A percentile compares a stretch with the other conserved stretches of the same genome.
These are phyloP conservation scores for Chrysomallon squamiferum DNA, from an alignment of 1,140 invertebrate genomes.

Conservation along the genomic window DNA sequence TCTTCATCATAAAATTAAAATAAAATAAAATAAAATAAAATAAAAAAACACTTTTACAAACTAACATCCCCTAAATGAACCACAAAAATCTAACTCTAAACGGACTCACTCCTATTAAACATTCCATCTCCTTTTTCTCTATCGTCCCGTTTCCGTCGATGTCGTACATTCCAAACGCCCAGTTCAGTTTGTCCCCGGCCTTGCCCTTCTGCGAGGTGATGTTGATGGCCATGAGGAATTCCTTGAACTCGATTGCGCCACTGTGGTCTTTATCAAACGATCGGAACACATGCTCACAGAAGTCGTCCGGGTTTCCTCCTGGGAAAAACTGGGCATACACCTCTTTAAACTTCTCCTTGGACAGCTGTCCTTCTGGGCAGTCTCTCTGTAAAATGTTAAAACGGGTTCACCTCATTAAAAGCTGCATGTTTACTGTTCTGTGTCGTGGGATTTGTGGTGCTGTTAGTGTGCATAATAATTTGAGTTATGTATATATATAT, in stretches of 20 bases:
- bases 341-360: constrained; percentile 98
- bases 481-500: too few relatives aligned
- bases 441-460: too few relatives aligned
- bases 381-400: constrained; percentile 86
- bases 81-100: too few relatives aligned
- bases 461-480: too few relatives aligned
- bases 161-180: constrained; percentile 97
- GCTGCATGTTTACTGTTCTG: too few relatives aligned
- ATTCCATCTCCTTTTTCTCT: constrained; percentile 84
- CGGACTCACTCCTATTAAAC: constrained; percentile 70
- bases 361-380: constrained; percentile 96
- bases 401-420: too few relatives aligned
- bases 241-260: constrained; percentile 68
- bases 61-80: too few relatives aligned
- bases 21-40: too few relatives aligned
- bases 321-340: constrained; percentile 97
- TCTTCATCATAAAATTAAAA: too few relatives aligned
- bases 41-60: too few relatives aligned
- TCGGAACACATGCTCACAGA: constrained; percentile 98
- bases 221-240: constrained; percentile 81
- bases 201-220: constrained; percentile 93
- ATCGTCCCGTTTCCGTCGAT: constrained; percentile 99
- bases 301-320: constrained; percentile 96
- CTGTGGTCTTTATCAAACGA: constrained; percentile 99
- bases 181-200: constrained; percentile 97